Evolutionary conservation across 2,888 invertebrate genomes (phyloP).

Genomic region (Exephanes ischioxanthus): DNA sequence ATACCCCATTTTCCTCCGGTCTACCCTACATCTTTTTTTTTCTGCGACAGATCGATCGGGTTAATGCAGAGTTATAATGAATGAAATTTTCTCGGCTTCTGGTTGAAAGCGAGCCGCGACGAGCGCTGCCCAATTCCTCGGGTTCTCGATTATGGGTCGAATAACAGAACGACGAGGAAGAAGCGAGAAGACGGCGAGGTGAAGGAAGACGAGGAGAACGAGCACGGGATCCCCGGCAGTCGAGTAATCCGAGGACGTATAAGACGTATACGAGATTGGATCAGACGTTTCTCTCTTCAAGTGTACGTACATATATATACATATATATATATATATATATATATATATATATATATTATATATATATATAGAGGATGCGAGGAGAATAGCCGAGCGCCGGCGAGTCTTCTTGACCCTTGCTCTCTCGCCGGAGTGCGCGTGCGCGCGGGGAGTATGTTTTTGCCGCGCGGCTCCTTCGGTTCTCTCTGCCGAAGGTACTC

Average conservation of each 20-base stretch:
- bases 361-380: background rate
- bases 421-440: slow-evolving; percentile 62
- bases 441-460: slow-evolving; percentile 73
- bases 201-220: slow-evolving; percentile 12
- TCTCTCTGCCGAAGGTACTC: slow-evolving; percentile 53
- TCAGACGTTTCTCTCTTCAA: slow-evolving; percentile 54
- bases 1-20: too few relatives aligned
- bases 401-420: slow-evolving; percentile 80
- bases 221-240: slow-evolving; percentile 36
- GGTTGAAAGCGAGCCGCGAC: background rate
- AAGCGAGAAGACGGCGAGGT: background rate
- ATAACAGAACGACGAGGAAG: slow-evolving; percentile 2
- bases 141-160: slow-evolving; percentile 15
- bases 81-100: slow-evolving; percentile 46
- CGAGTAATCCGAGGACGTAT: slow-evolving; percentile 57
- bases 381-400: slow-evolving; percentile 58
- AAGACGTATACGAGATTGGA: slow-evolving; percentile 59
- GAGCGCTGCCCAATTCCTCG: slow-evolving; percentile 6
- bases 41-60: background rate
- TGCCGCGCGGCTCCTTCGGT: slow-evolving; percentile 64
- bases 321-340: background rate
- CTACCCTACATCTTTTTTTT: too few relatives aligned
- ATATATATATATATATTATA: background rate
- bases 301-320: slow-evolving; percentile 8
- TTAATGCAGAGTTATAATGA: slow-evolving; percentile 14